A percentile compares a stretch with the other conserved stretches of the same genome.
Conservation (phyloP, 1,140 invertebrate species). For the Mizuhopecten yessoensis region DNA sequence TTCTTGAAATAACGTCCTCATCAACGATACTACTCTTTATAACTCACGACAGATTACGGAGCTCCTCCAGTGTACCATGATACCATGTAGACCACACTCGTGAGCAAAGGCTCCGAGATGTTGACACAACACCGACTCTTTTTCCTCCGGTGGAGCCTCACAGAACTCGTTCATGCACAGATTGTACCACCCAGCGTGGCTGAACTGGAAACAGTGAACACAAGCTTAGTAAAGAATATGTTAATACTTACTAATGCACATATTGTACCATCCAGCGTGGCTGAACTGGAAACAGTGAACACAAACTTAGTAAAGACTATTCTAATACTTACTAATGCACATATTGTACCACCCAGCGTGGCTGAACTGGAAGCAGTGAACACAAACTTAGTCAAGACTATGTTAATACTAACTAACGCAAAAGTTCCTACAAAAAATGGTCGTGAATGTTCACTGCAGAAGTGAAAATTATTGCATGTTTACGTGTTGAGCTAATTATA, state of each 20-base stretch:
- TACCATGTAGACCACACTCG: slow-evolving; percentile 33
- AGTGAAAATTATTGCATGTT: too few species aligned
- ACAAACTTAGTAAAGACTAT: too few species aligned
- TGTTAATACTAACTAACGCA: slow-evolving; percentile 22
- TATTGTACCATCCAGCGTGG: not conserved
- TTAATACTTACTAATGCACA: slow-evolving; percentile 35
- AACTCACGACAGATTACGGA: slow-evolving; percentile 45
- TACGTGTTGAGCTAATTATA: too few species aligned
- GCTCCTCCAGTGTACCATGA: slow-evolving; percentile 46
- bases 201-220: not conserved
- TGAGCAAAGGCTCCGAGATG: slow-evolving; percentile 42
- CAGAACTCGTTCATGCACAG: slow-evolving; percentile 48
- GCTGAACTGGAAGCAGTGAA: not conserved
- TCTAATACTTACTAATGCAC: slow-evolving; percentile 35
- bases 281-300: not conserved
- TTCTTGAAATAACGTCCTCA: too few species aligned
- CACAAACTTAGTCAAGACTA: too few species aligned
- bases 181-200: not conserved
- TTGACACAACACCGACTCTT: not conserved
- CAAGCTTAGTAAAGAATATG: too few species aligned
- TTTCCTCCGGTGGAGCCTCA: slow-evolving; percentile 38
- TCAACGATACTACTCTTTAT: too few species aligned
- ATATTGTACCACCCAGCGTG: not conserved
- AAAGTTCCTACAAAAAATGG: too few species aligned
- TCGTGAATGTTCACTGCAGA: too few species aligned